Percentiles rank a stretch among this genome's conserved stretches.
These are phyloP conservation scores for Notothenia coriiceps DNA, from an alignment of 2,113 vertebrate genomes.

Conservation along the genomic window DNA sequence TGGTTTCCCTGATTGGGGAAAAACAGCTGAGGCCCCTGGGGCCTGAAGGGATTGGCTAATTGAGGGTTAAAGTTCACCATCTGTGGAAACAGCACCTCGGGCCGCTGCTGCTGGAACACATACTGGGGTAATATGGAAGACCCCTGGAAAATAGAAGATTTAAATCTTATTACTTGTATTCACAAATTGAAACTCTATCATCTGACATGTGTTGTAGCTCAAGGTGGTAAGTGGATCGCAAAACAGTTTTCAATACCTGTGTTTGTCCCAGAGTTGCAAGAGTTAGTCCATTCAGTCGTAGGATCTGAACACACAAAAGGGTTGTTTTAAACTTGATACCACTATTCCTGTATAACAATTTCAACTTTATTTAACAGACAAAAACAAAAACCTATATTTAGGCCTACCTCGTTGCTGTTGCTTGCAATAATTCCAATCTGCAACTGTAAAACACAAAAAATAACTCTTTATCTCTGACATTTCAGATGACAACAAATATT, in stretches of 20 bases:
- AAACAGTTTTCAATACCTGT: slow-evolving; percentile 51
- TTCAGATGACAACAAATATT: not conserved
- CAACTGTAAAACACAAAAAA: slow-evolving; percentile 56
- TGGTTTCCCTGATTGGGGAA: slow-evolving; percentile 79
- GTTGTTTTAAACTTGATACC: not conserved
- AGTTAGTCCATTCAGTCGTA: slow-evolving; percentile 79
- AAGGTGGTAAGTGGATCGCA: not conserved
- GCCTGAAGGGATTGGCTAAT: slow-evolving; percentile 69
- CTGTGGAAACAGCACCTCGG: slow-evolving; percentile 78
- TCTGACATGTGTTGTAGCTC: not conserved
- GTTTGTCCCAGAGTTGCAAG: slow-evolving; percentile 77
- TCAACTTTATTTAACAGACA: not conserved
- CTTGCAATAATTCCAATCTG: slow-evolving; percentile 84
- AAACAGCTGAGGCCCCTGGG: slow-evolving; percentile 74
- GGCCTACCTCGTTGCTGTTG: slow-evolving; percentile 84
- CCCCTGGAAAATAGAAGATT: slow-evolving; percentile 52
- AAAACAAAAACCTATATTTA: slow-evolving; percentile 12
- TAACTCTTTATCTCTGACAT: not conserved
- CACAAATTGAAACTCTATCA: not conserved
- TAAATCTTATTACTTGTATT: not conserved
- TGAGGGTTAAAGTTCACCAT: slow-evolving; percentile 81
- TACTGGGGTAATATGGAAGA: slow-evolving; percentile 74
- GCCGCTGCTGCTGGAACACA: slow-evolving; percentile 79
- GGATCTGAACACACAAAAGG: slow-evolving; percentile 64
- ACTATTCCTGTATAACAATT: not conserved